Base-by-base conservation (phyloP, 1,140 invertebrate species). In the Sesamia nonagrioides region DNA sequence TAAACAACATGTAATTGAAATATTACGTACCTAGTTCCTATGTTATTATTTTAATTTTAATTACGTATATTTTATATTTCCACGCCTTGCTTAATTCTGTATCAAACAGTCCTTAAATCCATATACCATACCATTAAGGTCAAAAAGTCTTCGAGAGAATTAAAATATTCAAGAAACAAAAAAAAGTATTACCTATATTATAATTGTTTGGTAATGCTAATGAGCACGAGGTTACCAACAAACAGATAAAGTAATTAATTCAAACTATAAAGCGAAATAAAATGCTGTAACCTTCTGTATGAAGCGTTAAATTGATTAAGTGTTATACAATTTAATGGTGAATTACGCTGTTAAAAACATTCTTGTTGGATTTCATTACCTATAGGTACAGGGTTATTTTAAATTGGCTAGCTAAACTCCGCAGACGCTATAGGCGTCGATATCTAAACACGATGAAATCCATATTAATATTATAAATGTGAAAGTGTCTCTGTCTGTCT, bases 161-260 rank as follows among this genome's bases (percentile, higher is more conserved):
- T 45, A n/a, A 45, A 66, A 66, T 66, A 45, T 66, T 11, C 37
- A 66, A 45, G 45, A 66, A 66, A 45, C n/a, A n/a, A 66, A 5
- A 21, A 42, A 21, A 66, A 66, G 61, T 66, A 66, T 17, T 11
- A 27, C 27, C 21, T 40, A 40, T n/a, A n/a, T n/a, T n/a, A 7
- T 40, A 42, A 66, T 66, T 45, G 40, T 66, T 45, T 45, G n/a
- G 15, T 7, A 61, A 61, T 40, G 61, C n/a, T n/a, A n/a, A n/a
- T n/a, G n/a, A 21, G 61, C 40, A 42, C 40, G 61, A 61, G 58
- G 58, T 40, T 37, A 61, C n/a, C 27, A 61, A 61, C 40, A 61
- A 37, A 61, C 15, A 37, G 33, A 15, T 37, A 61, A 13, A 61
- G 17, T 37, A 61, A n/a, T 6, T n/a, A 6, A 17, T 17, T 61